Base-by-base conservation (phyloP, 2,888 invertebrate genomes). In the Tenthredo amoena region DNA sequence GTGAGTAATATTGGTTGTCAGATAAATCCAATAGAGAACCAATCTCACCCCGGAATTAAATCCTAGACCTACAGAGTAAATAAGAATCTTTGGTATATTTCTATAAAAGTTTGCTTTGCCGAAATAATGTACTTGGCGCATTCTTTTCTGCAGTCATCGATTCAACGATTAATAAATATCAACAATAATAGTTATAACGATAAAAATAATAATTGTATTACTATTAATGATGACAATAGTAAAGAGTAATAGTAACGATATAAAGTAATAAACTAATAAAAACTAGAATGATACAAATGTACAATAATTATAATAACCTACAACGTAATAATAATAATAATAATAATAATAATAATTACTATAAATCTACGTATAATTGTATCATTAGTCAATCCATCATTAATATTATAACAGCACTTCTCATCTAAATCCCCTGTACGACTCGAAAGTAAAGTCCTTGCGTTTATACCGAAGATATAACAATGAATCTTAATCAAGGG, bases 381-480 rank as follows among this genome's bases (percentile, higher is more conserved):
- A 83, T 71, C 9, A 68, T 83, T 71, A 47, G 43, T 83, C 47
- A 43, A 83, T 83, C 47, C 50, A 68, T 83, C 47, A 47, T 83
- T 68, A 68, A 83, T 68, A 68, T 68, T 71, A 88, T 90, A 91
- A 91, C 90, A 90, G 90, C 90, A 91, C 89, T 91, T 90, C 88
- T 89, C 88, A 87, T 62, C 21, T 89, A 88, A 87, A 89, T 89
- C 86, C 88, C 87, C 87, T 87, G 86, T 87, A 88, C 87, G 87
- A 85, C 65, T 72, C 77, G 65, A 71, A n/a, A 58, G 26, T 82
- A 50, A 55, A 50, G 47, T 81, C n/a, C 0, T 18, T 83, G 50
- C 83, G 71, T 83, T 83, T 47, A 71, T 71, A 83, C 71, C 31
- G 83, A 71, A 31, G 71, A 68, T 83, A 47, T 83, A 31, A 43